These are phyloP conservation scores for Dufourea novaeangliae DNA, from an alignment of 1,140 invertebrate species.

Conservation along the genomic window DNA sequence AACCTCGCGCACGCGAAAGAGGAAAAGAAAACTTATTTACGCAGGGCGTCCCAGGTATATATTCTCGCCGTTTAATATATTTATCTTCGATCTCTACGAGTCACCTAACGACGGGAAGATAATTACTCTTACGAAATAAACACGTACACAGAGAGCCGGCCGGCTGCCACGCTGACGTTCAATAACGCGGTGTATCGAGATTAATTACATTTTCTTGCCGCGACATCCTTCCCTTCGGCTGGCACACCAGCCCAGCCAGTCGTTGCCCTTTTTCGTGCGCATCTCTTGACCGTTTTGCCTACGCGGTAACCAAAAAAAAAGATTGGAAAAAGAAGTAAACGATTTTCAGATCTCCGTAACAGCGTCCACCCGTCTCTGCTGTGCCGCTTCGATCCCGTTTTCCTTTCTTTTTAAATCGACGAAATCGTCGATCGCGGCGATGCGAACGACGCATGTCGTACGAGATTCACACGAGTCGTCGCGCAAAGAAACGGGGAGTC, in stretches of 20 bases:
- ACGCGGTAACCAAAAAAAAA: not conserved
- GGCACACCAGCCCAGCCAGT: constrained; percentile 5
- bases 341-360: constrained; percentile 21
- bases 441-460: constrained; percentile 49
- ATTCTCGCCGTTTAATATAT: constrained; percentile 67
- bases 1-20: not conserved
- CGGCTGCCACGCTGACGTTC: constrained; percentile 23
- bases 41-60: constrained; percentile 1
- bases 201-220: constrained; percentile 52
- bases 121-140: constrained; percentile 63
- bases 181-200: constrained; percentile 32
- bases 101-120: constrained; percentile 61
- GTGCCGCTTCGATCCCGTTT: constrained; percentile 4
- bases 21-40: constrained; percentile 9
- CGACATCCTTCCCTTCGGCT: constrained; percentile 44
- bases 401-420: not conserved
- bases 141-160: constrained; percentile 19
- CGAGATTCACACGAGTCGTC: constrained; percentile 62
- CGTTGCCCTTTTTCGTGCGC: constrained; percentile 19
- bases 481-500: constrained; percentile 45
- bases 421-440: not conserved
- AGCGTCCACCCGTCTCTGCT: too few species aligned
- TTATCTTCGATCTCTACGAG: constrained; percentile 64
- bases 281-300: constrained; percentile 1
- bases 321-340: not conserved